Base-by-base conservation (phyloP, 1,140 invertebrate genomes). In the Musca vetustissima region DNA sequence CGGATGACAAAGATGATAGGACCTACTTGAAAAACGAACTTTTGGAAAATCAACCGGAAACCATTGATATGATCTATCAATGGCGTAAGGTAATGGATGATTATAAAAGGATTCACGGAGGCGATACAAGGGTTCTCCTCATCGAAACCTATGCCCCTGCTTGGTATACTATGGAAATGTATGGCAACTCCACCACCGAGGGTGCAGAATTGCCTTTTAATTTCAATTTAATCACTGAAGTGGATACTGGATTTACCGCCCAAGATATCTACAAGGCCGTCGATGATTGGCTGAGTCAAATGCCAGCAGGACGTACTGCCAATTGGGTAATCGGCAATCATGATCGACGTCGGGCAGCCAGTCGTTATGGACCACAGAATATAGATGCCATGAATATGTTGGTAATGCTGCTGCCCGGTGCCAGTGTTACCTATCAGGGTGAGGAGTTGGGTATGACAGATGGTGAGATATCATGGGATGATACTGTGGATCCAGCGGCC, bases 311-410 rank as follows among this genome's bases (percentile, higher is more conserved):
- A 8, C 70, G 83, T 22, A 79, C 76, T 11, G 73, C 85, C 14
- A 86, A 87, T 69, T 87, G 86, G 85, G 85, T 86, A 78, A 85
- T 89, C 74, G 89, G 90, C 15, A 91, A 90, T 74, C 88, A 91
- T 79, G 89, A 92, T 78, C 84, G 87, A 19, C 79, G 83, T n/a
- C 84, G 91, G 0, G 83, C 90, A 50, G 86, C 87, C 1, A 83
- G 83, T 7, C 84, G 90, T 43, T 85, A 88, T 69, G 90, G 89
- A 1, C 73, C 74, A 1, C 80, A 87, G 11, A 80, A 88, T 15
- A 86, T 90, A 0, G 91, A 93, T 79, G 84, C 85, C 4, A 84
- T 92, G 75, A 87, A 89, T 72, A 91, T 92, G 85, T 73, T 94
- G 59, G 85, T 87, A 36, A 83, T 90, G 52, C 74, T 92, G 8